phyloP scores from a whole-genome alignment of 2,888 invertebrate genomes.

The Thera britannica region DNA sequence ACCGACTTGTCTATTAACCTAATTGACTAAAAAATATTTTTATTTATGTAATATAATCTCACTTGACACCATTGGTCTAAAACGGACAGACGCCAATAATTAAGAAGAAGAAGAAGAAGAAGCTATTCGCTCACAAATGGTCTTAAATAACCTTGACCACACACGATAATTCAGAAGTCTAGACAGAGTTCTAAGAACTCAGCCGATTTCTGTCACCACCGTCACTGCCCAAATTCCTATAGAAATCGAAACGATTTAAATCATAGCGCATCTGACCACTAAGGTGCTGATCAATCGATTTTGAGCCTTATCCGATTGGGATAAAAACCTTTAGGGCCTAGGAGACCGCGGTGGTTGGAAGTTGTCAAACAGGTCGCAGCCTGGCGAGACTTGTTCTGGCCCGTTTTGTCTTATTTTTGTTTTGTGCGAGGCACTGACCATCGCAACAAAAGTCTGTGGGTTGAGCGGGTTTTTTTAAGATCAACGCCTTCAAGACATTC shows the following conservation, averaged over 20 bases:
- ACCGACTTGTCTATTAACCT: too few species aligned
- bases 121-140: too few species aligned
- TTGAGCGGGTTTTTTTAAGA: constrained; percentile 66
- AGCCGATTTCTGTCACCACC: constrained; percentile 47
- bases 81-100: too few species aligned
- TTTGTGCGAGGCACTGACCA: constrained; percentile 82
- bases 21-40: too few species aligned
- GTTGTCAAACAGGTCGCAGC: constrained; percentile 71
- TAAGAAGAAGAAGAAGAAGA: too few species aligned
- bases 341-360: constrained; percentile 64
- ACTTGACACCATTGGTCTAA: too few species aligned
- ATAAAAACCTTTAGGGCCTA: constrained; percentile 49
- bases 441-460: constrained; percentile 81
- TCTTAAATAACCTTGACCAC: too few species aligned
- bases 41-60: too few species aligned
- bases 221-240: constrained; percentile 74
- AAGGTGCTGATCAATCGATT: constrained; percentile 23
- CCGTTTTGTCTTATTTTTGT: constrained; percentile 81
- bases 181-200: constrained; percentile 20
- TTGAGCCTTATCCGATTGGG: constrained; percentile 39
- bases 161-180: constrained; percentile 13
- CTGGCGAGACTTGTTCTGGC: constrained; percentile 70
- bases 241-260: constrained; percentile 81
- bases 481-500: constrained; percentile 62
- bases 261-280: constrained; percentile 59